Evolutionary conservation across 2,797 vertebrate species (phyloP).

Genomic region (Enteromius afrohamiltoni): DNA sequence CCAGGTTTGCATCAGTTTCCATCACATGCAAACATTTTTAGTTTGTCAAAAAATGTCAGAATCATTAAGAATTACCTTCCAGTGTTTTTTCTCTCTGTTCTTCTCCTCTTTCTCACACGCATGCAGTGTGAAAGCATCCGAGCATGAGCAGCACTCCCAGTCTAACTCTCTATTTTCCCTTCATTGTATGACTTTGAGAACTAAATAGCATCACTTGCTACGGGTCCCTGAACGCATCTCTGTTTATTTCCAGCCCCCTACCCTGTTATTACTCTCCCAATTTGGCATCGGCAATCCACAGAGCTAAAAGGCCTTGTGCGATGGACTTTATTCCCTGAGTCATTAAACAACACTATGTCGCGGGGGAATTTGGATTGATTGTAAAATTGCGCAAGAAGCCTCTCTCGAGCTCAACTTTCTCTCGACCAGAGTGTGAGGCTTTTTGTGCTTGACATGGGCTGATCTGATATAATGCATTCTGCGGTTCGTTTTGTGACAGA

Average conservation of each 20-base stretch:
- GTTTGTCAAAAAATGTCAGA: constrained; percentile 4
- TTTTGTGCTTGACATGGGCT: constrained; percentile 15
- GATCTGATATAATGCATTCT: constrained; percentile 25
- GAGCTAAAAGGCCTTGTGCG: constrained; percentile 44
- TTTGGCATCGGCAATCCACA: constrained; percentile 43
- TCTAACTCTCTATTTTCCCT: constrained; percentile 47
- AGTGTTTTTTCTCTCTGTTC: neutral
- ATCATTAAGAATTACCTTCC: neutral
- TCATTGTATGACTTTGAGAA: constrained; percentile 52
- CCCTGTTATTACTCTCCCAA: constrained; percentile 54
- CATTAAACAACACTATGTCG: constrained; percentile 56
- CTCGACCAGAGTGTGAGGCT: constrained; percentile 8
- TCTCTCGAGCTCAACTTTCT: constrained; percentile 12
- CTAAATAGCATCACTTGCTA: constrained; percentile 54
- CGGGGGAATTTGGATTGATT: constrained; percentile 45
- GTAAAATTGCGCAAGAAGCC: constrained; percentile 48
- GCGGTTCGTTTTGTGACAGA: neutral
- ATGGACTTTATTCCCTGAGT: constrained; percentile 48
- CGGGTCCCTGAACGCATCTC: constrained; percentile 30
- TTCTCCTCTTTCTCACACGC: neutral
- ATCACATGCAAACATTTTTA: neutral
- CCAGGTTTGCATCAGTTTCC: neutral
- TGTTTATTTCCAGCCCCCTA: constrained; percentile 44
- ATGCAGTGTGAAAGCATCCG: neutral
- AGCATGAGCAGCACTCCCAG: neutral